Conservation (phyloP, 2,113 vertebrate genomes). For the Cettia cetti region DNA sequence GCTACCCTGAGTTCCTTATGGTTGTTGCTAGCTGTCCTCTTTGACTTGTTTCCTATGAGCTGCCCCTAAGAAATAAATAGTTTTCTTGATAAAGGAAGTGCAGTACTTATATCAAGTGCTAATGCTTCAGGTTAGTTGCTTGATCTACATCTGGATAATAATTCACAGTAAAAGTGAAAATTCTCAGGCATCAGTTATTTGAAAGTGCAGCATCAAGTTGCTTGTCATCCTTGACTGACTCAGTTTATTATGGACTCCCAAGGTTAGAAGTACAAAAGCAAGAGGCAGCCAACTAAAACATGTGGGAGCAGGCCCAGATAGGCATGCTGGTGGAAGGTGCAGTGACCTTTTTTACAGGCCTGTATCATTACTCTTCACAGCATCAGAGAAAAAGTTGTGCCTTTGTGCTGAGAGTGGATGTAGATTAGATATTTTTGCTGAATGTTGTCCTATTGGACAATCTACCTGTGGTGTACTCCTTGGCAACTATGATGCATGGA, state of each 20-base stretch:
- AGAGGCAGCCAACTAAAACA: neutral
- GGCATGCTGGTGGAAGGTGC: neutral
- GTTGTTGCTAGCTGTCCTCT: neutral
- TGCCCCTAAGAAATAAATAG: neutral
- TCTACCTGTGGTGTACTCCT: neutral
- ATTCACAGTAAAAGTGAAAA: slow-evolving; percentile 17
- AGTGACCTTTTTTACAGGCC: neutral
- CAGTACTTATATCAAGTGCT: neutral
- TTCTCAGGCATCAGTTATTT: neutral
- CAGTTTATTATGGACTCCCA: neutral
- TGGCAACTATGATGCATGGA: rapidly evolving
- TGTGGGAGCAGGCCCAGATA: neutral
- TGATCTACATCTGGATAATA: neutral
- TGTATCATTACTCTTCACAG: neutral
- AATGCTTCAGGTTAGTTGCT: neutral
- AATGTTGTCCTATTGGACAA: neutral
- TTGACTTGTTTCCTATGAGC: neutral
- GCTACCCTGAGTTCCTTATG: neutral
- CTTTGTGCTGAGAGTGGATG: neutral
- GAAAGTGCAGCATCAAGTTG: neutral
- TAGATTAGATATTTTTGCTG: neutral
- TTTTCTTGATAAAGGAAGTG: neutral
- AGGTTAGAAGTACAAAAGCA: neutral
- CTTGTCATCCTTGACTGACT: neutral
- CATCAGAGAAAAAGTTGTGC: neutral